These are phyloP conservation scores for Odobenus rosmarus DNA, from an alignment of 2,113 vertebrate genomes.

Conservation along the genomic window DNA sequence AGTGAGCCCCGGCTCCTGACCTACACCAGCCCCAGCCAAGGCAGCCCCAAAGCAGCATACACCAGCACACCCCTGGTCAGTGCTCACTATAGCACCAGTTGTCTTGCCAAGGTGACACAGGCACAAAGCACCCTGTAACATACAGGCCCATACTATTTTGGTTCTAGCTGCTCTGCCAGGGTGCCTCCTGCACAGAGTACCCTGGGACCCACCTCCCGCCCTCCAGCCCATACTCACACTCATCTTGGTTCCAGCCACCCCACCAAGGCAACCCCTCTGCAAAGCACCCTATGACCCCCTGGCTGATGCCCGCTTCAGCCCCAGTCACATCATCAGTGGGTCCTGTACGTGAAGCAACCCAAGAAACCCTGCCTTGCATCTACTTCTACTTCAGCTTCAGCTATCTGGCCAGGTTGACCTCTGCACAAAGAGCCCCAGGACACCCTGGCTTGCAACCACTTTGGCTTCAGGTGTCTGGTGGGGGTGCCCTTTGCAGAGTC, in stretches of 20 bases:
- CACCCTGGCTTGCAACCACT: background rate
- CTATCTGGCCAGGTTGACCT: background rate
- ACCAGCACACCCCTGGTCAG: background rate
- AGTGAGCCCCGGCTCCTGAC: background rate
- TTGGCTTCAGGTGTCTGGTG: background rate
- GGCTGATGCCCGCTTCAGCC: background rate
- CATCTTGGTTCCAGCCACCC: background rate
- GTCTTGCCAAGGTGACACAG: background rate
- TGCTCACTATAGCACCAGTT: background rate
- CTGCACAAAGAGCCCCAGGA: background rate
- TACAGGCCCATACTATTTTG: background rate
- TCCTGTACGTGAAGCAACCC: background rate
- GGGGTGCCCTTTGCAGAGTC: background rate
- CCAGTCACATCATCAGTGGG: background rate
- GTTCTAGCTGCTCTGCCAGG: background rate
- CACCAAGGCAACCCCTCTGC: background rate
- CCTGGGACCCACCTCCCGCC: background rate
- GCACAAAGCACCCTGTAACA: background rate
- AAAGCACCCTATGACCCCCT: background rate
- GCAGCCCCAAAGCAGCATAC: background rate
- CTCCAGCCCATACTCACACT: background rate
- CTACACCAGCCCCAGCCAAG: background rate
- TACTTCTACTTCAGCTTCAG: background rate
- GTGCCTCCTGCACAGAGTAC: background rate
- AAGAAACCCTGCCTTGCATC: background rate